Base-by-base conservation (phyloP, 2,113 vertebrate species). In the Oncorhynchus clarkii region DNA sequence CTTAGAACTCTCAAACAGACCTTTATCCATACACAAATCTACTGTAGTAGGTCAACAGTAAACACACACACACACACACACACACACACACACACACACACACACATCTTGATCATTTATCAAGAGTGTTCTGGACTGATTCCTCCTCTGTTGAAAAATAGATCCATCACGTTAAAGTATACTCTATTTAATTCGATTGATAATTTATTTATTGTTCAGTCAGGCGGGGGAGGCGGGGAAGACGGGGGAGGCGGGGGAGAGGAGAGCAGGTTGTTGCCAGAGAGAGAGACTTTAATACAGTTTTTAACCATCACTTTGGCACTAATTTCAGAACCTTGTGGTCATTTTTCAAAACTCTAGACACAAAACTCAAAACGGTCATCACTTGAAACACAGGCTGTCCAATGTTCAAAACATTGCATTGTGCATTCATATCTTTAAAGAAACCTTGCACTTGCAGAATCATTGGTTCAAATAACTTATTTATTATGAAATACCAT, bases 231-330 rank as follows among this genome's bases (percentile, higher is more conserved):
- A 16, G 31, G 9, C n/a, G 1, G 20, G 68, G 39, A 8, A 39
- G 39, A 31, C 29, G 6, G 18, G 67, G 34, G 6, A 39, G 39
- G 26, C 29, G 6, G 18, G 67, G 34, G 6, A 34, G 39, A 31
- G 13, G 14, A 11, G 27, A 13, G 2, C 3, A 18, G 3, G 3
- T 5, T 54, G 51, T 45, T 11, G 39, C 8, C 39, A 45, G 39
- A 45, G 39, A 45, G 39, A 9, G 12, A 18, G 67, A 4, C 24
- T 79, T 65, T 83, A 82, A 84, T 79, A 3, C 27, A 27, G 27
- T 3, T 27, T 27, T 27, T 27, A 27, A 27, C 3, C 3, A 27
- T 27, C 27, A 27, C 27, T 27, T 27, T 27, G 27, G 27, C 27
- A 27, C 27, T 27, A 27, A 27, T 27, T 27, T 27, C 27, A 27